Conservation (phyloP, 2,113 vertebrate species). For the Zootoca vivipara region DNA sequence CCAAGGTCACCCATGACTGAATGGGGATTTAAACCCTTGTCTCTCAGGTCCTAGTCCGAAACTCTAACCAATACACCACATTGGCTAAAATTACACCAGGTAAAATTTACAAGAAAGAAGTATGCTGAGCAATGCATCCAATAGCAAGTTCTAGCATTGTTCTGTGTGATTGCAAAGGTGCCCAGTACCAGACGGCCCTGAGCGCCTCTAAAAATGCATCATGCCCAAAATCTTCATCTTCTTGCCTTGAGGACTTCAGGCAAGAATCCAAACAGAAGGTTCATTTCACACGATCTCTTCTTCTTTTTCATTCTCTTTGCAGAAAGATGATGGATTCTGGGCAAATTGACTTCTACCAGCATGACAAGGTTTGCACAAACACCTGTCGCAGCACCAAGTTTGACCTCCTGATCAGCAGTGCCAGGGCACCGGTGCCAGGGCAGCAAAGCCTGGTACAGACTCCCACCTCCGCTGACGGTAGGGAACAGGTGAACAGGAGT, state of each 20-base stretch:
- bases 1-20: too few species aligned
- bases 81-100: not conserved
- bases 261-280: conserved; percentile 42
- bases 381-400: conserved; percentile 96
- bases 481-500: conserved; percentile 66
- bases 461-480: conserved; percentile 86
- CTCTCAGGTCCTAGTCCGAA: too few species aligned
- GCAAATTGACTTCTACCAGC: conserved; percentile 96
- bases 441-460: conserved; percentile 85
- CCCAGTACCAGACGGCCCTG: not conserved
- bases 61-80: not conserved
- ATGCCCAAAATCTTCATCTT: not conserved
- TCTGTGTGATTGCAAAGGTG: not conserved
- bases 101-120: not conserved
- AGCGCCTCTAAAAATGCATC: not conserved
- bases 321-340: conserved; percentile 98
- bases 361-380: conserved; percentile 93
- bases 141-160: not conserved
- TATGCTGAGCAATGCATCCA: too few species aligned
- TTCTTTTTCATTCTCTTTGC: conserved; percentile 46
- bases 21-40: too few species aligned
- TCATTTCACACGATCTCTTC: conserved; percentile 36
- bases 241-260: not conserved
- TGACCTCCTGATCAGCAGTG: conserved; percentile 90
- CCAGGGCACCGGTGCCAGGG: conserved; percentile 82